Evolutionary conservation across 2,888 invertebrate species (phyloP).

Genomic region (Acronicta psi): DNA sequence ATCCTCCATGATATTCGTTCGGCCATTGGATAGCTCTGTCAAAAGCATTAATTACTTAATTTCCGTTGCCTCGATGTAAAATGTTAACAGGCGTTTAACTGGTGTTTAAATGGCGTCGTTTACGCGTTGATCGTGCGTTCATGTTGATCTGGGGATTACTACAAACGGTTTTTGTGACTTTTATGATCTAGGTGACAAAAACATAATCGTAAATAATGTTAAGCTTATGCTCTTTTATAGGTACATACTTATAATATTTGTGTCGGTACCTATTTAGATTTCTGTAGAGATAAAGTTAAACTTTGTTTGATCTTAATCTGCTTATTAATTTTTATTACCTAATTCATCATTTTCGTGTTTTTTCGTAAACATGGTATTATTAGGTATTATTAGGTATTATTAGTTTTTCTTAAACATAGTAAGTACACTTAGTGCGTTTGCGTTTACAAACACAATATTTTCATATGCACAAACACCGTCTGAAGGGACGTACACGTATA

Average conservation of each 20-base stretch:
- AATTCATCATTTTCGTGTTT: too few species aligned
- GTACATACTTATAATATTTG: too few species aligned
- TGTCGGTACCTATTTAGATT: too few species aligned
- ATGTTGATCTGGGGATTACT: constrained; percentile 39
- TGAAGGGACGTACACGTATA: too few species aligned
- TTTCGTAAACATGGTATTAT: too few species aligned
- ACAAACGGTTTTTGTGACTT: constrained; percentile 40
- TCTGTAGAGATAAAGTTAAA: not conserved
- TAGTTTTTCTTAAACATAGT: too few species aligned
- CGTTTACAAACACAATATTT: too few species aligned
- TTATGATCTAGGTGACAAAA: constrained; percentile 40
- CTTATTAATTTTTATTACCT: too few species aligned
- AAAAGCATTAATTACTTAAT: constrained; percentile 51
- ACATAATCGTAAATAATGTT: constrained; percentile 36
- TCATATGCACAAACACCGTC: too few species aligned
- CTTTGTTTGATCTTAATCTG: too few species aligned
- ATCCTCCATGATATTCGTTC: constrained; percentile 40
- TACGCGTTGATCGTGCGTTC: constrained; percentile 32
- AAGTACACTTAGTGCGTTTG: too few species aligned
- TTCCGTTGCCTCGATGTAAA: constrained; percentile 41
- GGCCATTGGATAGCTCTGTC: constrained; percentile 34
- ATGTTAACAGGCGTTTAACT: constrained; percentile 46
- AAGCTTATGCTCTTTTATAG: constrained; percentile 14
- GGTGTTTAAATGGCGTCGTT: constrained; percentile 44
- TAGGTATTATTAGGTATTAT: too few species aligned